A percentile compares a stretch with the other conserved stretches of the same genome.
Conservation (phyloP, 2,888 invertebrate species). For the Phasia obesa region DNA sequence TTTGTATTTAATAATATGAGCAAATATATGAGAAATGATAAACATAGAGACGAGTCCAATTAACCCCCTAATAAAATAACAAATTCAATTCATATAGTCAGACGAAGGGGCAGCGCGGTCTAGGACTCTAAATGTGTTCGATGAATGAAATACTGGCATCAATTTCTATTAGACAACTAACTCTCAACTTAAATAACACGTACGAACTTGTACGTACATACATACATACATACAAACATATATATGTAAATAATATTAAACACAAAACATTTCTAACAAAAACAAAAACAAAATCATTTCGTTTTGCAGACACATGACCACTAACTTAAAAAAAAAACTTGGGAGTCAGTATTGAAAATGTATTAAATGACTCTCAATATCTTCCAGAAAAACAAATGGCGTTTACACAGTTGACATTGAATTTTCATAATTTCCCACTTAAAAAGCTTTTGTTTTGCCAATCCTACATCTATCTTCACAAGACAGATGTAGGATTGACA, state of each 20-base stretch:
- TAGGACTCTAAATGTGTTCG: not conserved
- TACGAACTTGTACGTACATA: constrained; percentile 9
- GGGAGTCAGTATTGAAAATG: not conserved
- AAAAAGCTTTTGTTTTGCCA: too few relatives aligned
- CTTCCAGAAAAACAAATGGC: too few relatives aligned
- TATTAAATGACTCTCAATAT: not conserved
- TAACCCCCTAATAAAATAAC: not conserved
- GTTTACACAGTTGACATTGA: too few relatives aligned
- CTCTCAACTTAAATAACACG: constrained; percentile 8
- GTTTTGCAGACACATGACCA: constrained; percentile 1
- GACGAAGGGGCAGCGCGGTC: not conserved
- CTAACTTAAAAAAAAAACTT: too few relatives aligned
- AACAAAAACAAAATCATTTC: too few relatives aligned
- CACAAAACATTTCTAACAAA: constrained; percentile 15
- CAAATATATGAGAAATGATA: not conserved
- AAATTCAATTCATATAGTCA: not conserved
- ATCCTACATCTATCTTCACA: too few relatives aligned
- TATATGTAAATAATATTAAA: constrained; percentile 14
- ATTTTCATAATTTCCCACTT: too few relatives aligned
- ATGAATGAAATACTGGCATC: not conserved
- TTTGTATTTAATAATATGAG: constrained; percentile 30
- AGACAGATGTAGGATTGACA: too few relatives aligned
- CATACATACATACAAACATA: too few relatives aligned
- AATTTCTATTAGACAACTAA: too few relatives aligned
- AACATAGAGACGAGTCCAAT: not conserved